phyloP scores from a whole-genome alignment of 2,113 vertebrate genomes.

The Microtus montanus region DNA sequence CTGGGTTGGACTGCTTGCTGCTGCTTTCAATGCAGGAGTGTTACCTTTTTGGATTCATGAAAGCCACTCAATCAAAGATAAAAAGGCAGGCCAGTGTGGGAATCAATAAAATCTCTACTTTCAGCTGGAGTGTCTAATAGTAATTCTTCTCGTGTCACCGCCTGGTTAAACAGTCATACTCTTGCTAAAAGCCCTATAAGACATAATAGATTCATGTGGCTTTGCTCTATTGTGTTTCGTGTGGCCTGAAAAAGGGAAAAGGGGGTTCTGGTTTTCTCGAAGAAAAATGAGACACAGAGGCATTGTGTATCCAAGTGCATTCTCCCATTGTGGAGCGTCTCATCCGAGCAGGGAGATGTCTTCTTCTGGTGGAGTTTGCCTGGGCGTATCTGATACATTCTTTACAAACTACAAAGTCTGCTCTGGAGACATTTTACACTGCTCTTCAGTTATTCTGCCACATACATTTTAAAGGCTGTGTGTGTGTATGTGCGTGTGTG shows the following conservation, averaged over 20 bases:
- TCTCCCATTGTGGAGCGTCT: conserved; percentile 84
- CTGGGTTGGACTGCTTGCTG: conserved; percentile 84
- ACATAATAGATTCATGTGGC: conserved; percentile 91
- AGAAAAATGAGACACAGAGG: conserved; percentile 88
- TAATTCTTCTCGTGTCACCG: conserved; percentile 90
- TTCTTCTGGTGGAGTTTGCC: conserved; percentile 74
- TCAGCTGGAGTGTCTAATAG: conserved; percentile 88
- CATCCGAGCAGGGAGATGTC: conserved; percentile 75
- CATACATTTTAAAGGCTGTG: conserved; percentile 49
- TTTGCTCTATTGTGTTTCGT: conserved; percentile 86
- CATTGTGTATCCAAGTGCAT: conserved; percentile 86
- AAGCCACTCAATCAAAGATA: conserved; percentile 89
- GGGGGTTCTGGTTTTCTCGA: conserved; percentile 83
- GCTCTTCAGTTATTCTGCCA: conserved; percentile 70
- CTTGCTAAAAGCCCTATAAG: conserved; percentile 84
- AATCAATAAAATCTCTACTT: conserved; percentile 91
- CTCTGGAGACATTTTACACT: conserved; percentile 75
- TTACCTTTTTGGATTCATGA: conserved; percentile 90
- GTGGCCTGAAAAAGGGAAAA: conserved; percentile 86
- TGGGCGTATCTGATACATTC: conserved; percentile 79
- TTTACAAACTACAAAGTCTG: conserved; percentile 67
- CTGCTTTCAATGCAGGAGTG: conserved; percentile 87
- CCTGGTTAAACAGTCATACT: conserved; percentile 90
- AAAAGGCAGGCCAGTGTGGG: conserved; percentile 86
- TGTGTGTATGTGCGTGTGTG: background rate